A percentile compares a stretch with the other conserved stretches of the same genome.
Evolutionary conservation across 2,797 vertebrate genomes (phyloP).

Genomic region (Zonotrichia albicollis): DNA sequence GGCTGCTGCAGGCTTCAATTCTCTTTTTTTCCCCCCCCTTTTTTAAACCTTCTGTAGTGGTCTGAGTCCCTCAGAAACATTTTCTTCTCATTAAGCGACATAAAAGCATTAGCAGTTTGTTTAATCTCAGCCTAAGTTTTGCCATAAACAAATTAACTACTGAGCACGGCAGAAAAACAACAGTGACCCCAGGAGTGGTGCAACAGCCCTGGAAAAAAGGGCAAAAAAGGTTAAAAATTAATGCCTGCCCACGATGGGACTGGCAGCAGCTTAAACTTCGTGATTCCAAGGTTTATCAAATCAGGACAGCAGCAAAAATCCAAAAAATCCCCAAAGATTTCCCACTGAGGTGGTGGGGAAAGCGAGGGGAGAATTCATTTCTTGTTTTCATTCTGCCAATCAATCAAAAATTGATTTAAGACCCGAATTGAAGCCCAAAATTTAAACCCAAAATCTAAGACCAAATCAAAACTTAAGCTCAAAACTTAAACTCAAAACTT

Average conservation of each 20-base stretch:
- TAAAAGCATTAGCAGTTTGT: constrained; percentile 72
- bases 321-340: not conserved
- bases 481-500: no score
- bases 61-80: constrained; percentile 64
- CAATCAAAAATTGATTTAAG: not conserved
- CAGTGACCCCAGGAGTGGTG: not conserved
- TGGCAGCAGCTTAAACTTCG: not conserved
- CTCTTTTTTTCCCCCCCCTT: not conserved
- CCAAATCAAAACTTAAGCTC: no score
- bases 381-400: not conserved
- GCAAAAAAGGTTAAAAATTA: constrained; percentile 25
- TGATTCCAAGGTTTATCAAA: accelerated
- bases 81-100: constrained; percentile 73
- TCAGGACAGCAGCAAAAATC: accelerated
- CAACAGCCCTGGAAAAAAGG: constrained; percentile 20
- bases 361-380: accelerated
- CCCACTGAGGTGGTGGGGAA: accelerated
- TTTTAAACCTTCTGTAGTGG: constrained; percentile 55
- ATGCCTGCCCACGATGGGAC: not conserved
- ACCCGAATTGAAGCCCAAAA: accelerated
- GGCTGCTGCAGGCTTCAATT: constrained; percentile 24
- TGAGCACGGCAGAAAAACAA: not conserved
- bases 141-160: constrained; percentile 72
- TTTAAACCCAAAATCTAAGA: not conserved
- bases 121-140: constrained; percentile 66